phyloP scores from a whole-genome alignment of 2,113 vertebrate genomes.

The Chamaea fasciata region DNA sequence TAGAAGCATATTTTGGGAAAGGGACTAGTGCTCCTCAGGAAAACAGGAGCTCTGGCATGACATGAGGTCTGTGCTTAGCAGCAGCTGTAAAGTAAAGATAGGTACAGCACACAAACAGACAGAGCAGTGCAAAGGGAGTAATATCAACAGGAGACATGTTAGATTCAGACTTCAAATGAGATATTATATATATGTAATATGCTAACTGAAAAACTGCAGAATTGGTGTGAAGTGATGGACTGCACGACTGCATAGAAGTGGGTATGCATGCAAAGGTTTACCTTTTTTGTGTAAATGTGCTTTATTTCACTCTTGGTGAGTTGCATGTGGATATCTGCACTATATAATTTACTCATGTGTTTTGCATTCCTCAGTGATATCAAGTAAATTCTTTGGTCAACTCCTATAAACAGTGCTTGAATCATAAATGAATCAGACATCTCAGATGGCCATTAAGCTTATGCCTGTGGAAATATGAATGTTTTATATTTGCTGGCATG shows the following conservation, averaged over 20 bases:
- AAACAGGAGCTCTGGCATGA: neutral
- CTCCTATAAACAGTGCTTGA: neutral
- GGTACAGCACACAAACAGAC: neutral
- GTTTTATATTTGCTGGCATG: constrained; percentile 50
- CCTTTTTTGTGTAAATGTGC: neutral
- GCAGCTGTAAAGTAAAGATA: neutral
- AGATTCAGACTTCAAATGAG: neutral
- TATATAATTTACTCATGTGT: constrained; percentile 45
- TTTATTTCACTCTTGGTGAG: constrained; percentile 15
- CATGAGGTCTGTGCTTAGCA: neutral
- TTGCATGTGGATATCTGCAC: neutral
- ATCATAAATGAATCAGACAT: constrained; percentile 34
- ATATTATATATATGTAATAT: neutral
- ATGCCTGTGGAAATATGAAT: constrained; percentile 33
- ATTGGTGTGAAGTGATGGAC: neutral
- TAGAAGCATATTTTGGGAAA: neutral
- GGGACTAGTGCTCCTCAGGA: neutral
- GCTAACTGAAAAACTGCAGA: neutral
- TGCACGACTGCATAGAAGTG: neutral
- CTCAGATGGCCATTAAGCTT: constrained; percentile 24
- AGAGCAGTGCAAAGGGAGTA: neutral
- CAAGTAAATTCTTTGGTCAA: constrained; percentile 35
- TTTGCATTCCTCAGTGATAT: constrained; percentile 51
- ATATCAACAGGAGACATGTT: neutral
- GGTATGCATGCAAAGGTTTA: neutral